A percentile compares a stretch with the other conserved stretches of the same genome.
These are phyloP conservation scores for Apotomis betuletana DNA, from an alignment of 2,888 invertebrate species.

Conservation along the genomic window DNA sequence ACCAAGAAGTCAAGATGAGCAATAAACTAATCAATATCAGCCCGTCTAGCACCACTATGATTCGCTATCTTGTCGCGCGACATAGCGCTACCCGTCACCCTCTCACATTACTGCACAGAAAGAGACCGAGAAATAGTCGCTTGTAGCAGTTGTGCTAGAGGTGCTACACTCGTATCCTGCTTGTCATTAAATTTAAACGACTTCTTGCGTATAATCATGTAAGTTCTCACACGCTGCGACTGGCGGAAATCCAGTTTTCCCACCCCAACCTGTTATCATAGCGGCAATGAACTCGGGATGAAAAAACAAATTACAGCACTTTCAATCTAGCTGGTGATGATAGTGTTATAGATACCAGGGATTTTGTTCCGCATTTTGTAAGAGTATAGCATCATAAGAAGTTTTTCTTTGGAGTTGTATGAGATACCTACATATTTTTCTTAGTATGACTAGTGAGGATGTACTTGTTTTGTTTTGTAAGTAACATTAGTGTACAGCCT, in stretches of 20 bases:
- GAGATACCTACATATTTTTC: too few relatives aligned
- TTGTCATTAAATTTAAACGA: conserved; percentile 27
- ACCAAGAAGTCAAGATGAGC: neutral
- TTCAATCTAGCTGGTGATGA: neutral
- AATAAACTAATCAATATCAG: conserved; percentile 7
- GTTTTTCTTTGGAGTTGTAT: too few relatives aligned
- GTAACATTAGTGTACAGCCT: too few relatives aligned
- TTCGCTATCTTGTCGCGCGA: too few relatives aligned
- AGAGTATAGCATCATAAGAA: neutral
- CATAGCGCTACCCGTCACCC: too few relatives aligned
- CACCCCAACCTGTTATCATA: conserved; percentile 14
- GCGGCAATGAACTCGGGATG: conserved; percentile 9
- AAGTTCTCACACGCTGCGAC: conserved; percentile 22
- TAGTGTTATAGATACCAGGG: neutral
- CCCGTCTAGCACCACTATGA: too few relatives aligned
- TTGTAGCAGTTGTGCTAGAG: too few relatives aligned
- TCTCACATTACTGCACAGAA: too few relatives aligned
- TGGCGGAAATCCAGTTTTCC: conserved; percentile 24
- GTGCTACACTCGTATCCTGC: conserved; percentile 15
- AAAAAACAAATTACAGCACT: neutral
- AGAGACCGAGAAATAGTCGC: too few relatives aligned
- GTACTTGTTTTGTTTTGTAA: too few relatives aligned
- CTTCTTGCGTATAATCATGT: conserved; percentile 26
- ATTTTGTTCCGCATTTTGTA: neutral
- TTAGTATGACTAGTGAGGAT: too few relatives aligned